Evolutionary conservation across 2,888 invertebrate species (phyloP).

Genomic region (Orthosia cruda): DNA sequence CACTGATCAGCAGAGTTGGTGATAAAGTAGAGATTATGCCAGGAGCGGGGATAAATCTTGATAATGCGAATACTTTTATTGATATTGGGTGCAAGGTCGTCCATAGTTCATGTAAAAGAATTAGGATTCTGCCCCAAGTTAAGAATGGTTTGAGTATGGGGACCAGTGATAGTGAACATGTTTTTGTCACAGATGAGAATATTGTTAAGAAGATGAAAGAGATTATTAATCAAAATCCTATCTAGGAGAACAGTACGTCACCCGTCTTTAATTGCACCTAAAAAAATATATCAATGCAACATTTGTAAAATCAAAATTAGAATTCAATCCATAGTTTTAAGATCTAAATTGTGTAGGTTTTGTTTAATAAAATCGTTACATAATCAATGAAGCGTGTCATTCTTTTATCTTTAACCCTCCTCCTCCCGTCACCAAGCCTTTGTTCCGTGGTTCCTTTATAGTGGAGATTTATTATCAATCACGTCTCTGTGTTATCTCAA

Average conservation of each 20-base stretch:
- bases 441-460: constrained; percentile 23
- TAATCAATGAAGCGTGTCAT: constrained; percentile 11
- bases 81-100: constrained; percentile 95
- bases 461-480: constrained; percentile 48
- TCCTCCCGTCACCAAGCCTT: constrained; percentile 12
- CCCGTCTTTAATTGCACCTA: too few relatives aligned
- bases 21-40: constrained; percentile 94
- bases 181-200: constrained; percentile 81
- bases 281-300: too few relatives aligned
- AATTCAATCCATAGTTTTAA: neutral
- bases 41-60: constrained; percentile 95
- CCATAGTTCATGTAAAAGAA: constrained; percentile 95
- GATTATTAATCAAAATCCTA: constrained; percentile 61
- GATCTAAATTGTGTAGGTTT: neutral
- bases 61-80: constrained; percentile 93
- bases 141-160: constrained; percentile 80
- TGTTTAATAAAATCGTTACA: neutral
- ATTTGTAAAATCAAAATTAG: neutral
- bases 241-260: too few relatives aligned
- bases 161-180: constrained; percentile 70
- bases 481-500: constrained; percentile 16
- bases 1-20: constrained; percentile 92
- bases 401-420: constrained; percentile 12
- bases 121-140: constrained; percentile 80
- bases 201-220: constrained; percentile 79